A percentile compares a stretch with the other conserved stretches of the same genome.
Conservation (phyloP, 2,888 invertebrate species). For the Nomada ruficornis region DNA sequence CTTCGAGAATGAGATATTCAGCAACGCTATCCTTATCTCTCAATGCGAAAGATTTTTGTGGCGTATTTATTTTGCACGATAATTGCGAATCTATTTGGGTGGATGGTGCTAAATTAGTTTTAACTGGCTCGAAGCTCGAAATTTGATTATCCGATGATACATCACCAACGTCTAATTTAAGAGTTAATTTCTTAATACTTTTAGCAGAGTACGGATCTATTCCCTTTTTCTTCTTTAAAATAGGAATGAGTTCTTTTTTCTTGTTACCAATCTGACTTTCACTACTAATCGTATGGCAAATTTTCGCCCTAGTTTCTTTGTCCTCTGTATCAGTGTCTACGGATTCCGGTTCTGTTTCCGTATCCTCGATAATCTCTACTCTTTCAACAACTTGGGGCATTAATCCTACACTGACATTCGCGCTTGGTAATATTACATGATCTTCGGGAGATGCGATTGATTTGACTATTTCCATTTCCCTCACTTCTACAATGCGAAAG, state of each 20-base stretch:
- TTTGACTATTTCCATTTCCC: constrained; percentile 89
- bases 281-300: constrained; percentile 16
- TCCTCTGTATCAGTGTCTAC: constrained; percentile 79
- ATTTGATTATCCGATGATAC: constrained; percentile 22
- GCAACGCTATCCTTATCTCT: constrained; percentile 79
- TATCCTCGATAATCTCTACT: constrained; percentile 84
- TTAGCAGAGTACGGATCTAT: constrained; percentile 41
- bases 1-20: constrained; percentile 81
- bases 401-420: constrained; percentile 78
- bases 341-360: constrained; percentile 82
- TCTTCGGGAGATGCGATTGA: constrained; percentile 86
- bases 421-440: constrained; percentile 80
- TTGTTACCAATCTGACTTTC: constrained; percentile 46
- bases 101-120: constrained; percentile 28
- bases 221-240: constrained; percentile 70
- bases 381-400: constrained; percentile 84
- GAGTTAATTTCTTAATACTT: constrained; percentile 73
- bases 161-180: constrained; percentile 67
- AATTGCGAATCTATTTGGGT: constrained; percentile 71
- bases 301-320: constrained; percentile 58
- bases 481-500: constrained; percentile 89
- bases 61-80: constrained; percentile 72
- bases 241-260: constrained; percentile 71
- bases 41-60: constrained; percentile 72
- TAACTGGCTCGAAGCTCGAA: constrained; percentile 28